Evolutionary conservation across 1,140 invertebrate species (phyloP).

Genomic region (Oryctes rhinoceros): DNA sequence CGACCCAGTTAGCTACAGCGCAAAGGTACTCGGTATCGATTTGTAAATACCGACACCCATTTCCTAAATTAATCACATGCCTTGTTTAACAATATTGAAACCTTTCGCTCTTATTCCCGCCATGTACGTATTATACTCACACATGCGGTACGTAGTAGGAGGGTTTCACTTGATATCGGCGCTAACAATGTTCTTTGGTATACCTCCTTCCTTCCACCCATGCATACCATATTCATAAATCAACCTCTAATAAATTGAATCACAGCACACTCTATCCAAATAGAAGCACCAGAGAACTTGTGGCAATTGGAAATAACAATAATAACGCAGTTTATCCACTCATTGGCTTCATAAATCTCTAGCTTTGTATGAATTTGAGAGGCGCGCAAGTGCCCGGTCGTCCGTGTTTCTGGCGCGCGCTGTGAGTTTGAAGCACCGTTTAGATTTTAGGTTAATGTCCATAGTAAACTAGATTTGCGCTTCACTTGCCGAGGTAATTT

Average conservation of each 20-base stretch:
- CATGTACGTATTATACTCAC: not conserved
- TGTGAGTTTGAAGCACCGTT: constrained; percentile 22
- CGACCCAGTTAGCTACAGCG: not conserved
- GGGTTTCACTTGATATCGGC: not conserved
- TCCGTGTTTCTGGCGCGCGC: not conserved
- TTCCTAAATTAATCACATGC: too few species aligned
- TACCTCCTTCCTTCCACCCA: not conserved
- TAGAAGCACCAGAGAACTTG: not conserved
- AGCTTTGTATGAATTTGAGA: constrained; percentile 19
- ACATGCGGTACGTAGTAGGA: not conserved
- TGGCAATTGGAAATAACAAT: constrained; percentile 27
- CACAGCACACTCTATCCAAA: not conserved
- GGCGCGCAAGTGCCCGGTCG: not conserved
- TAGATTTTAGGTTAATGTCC: constrained; percentile 30
- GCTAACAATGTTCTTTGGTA: not conserved
- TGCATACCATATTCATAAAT: not conserved
- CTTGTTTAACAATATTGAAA: not conserved
- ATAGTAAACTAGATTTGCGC: constrained; percentile 31
- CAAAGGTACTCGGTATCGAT: not conserved
- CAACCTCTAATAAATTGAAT: not conserved
- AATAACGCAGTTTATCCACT: constrained; percentile 30
- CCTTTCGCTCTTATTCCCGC: not conserved
- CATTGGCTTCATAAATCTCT: constrained; percentile 6
- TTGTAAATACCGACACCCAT: not conserved
- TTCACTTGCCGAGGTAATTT: constrained; percentile 33